Conservation (phyloP, 2,797 vertebrate species). For the Ctenochaetus hawaiiensis region DNA sequence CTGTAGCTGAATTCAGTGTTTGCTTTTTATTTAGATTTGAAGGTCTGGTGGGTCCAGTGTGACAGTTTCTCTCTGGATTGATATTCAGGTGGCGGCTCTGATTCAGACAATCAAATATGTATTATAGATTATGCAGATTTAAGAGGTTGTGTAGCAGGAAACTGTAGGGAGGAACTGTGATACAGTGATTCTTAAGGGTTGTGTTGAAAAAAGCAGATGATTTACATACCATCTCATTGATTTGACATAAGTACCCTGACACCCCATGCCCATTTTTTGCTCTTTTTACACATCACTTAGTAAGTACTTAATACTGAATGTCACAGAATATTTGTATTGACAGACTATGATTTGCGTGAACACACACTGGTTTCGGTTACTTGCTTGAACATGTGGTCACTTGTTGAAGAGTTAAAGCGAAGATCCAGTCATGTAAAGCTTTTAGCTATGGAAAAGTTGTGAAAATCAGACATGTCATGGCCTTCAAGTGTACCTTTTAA, state of each 20-base stretch:
- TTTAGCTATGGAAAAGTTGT: not conserved
- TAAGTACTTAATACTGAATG: slow-evolving; percentile 47
- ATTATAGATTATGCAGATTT: slow-evolving; percentile 61
- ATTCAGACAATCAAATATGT: slow-evolving; percentile 85
- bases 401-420: slow-evolving; percentile 3
- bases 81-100: slow-evolving; percentile 61
- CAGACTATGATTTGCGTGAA: slow-evolving; percentile 25
- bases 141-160: slow-evolving; percentile 51
- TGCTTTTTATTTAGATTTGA: slow-evolving; percentile 43
- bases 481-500: slow-evolving; percentile 15
- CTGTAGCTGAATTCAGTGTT: slow-evolving; percentile 25
- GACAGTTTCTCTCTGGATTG: slow-evolving; percentile 54
- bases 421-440: slow-evolving; percentile 1
- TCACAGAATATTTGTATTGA: slow-evolving; percentile 47
- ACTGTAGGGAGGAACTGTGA: slow-evolving; percentile 31
- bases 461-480: slow-evolving; percentile 10
- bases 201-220: slow-evolving; percentile 32
- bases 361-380: slow-evolving; percentile 9
- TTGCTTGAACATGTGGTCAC: not conserved
- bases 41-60: slow-evolving; percentile 10
- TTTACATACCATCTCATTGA: slow-evolving; percentile 12
- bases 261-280: slow-evolving; percentile 17
- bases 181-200: slow-evolving; percentile 57
- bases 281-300: slow-evolving; percentile 37
- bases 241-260: slow-evolving; percentile 35